A percentile compares a stretch with the other conserved stretches of the same genome.
Conservation (phyloP, 2,888 invertebrate genomes). For the Hartigia nigra region DNA sequence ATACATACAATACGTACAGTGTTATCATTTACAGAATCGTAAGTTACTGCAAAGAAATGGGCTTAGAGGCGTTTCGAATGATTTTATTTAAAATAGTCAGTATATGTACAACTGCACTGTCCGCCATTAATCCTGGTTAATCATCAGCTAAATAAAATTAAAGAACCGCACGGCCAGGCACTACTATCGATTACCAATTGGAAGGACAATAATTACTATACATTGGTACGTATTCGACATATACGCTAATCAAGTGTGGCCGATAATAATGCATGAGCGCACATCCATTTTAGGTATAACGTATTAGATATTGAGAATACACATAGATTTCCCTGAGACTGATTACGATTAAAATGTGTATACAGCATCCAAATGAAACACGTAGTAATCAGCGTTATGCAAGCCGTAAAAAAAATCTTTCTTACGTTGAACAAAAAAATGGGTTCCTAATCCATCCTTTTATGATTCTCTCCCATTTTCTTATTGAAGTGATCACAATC, state of each 20-base stretch:
- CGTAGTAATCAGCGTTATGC: conserved; percentile 9
- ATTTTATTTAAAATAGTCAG: conserved; percentile 39
- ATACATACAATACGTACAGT: conserved; percentile 48
- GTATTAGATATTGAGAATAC: conserved; percentile 52
- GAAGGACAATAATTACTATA: conserved; percentile 15
- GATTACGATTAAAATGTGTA: conserved; percentile 52
- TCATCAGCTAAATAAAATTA: conserved; percentile 30
- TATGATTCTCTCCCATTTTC: neutral
- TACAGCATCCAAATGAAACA: conserved; percentile 37
- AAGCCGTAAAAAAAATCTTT: neutral
- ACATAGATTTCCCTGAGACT: conserved; percentile 63
- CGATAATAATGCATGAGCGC: conserved; percentile 16
- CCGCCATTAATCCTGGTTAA: conserved; percentile 25
- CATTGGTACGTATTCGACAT: conserved; percentile 15
- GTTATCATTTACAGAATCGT: conserved; percentile 19
- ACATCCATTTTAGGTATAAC: conserved; percentile 29
- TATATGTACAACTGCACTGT: conserved; percentile 41
- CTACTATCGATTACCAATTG: conserved; percentile 9
- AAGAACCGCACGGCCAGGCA: conserved; percentile 21
- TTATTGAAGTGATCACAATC: neutral
- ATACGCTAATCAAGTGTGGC: conserved; percentile 10
- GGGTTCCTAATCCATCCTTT: neutral
- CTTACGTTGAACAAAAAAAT: neutral
- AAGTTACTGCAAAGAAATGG: conserved; percentile 29
- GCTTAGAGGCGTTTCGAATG: conserved; percentile 16